Percentiles rank a stretch among this genome's conserved stretches.
phyloP scores from a whole-genome alignment of 2,113 vertebrate species.

The Pao palembangensis region DNA sequence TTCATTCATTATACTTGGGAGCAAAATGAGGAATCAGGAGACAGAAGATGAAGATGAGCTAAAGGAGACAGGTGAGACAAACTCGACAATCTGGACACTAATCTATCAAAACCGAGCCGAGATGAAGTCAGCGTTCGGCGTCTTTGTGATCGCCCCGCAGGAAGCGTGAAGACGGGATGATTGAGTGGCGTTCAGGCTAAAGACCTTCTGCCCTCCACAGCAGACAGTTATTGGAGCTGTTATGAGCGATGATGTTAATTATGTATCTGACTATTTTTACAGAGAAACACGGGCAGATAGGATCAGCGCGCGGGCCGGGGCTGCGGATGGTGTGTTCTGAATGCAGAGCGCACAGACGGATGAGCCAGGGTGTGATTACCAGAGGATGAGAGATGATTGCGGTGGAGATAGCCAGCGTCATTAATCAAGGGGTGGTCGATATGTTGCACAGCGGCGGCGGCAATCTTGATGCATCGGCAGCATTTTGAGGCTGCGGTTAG shows the following conservation, averaged over 20 bases:
- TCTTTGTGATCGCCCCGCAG: constrained; percentile 51
- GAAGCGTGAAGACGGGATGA: constrained; percentile 62
- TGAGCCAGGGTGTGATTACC: constrained; percentile 54
- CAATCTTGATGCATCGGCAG: constrained; percentile 37
- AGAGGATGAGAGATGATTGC: constrained; percentile 63
- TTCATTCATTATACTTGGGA: not conserved
- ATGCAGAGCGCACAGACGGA: constrained; percentile 68
- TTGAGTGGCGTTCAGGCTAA: constrained; percentile 62
- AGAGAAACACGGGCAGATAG: constrained; percentile 64
- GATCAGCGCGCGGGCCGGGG: constrained; percentile 53
- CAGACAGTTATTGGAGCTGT: constrained; percentile 64
- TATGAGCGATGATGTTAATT: constrained; percentile 76
- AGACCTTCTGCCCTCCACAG: constrained; percentile 52
- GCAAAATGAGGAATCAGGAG: constrained; percentile 38
- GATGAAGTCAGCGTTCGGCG: constrained; percentile 59
- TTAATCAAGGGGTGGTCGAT: constrained; percentile 68
- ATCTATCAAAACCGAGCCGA: constrained; percentile 56
- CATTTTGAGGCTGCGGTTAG: constrained; percentile 16
- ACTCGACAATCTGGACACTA: constrained; percentile 23
- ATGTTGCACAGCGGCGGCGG: constrained; percentile 31
- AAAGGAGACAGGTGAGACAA: constrained; percentile 22
- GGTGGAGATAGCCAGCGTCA: constrained; percentile 40
- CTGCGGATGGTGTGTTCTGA: constrained; percentile 57
- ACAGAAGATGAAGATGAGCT: constrained; percentile 12
- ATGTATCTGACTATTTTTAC: constrained; percentile 71